A percentile compares a stretch with the other conserved stretches of the same genome.
Conservation (phyloP, 1,140 invertebrate genomes). For the Brachionus sp. region DNA sequence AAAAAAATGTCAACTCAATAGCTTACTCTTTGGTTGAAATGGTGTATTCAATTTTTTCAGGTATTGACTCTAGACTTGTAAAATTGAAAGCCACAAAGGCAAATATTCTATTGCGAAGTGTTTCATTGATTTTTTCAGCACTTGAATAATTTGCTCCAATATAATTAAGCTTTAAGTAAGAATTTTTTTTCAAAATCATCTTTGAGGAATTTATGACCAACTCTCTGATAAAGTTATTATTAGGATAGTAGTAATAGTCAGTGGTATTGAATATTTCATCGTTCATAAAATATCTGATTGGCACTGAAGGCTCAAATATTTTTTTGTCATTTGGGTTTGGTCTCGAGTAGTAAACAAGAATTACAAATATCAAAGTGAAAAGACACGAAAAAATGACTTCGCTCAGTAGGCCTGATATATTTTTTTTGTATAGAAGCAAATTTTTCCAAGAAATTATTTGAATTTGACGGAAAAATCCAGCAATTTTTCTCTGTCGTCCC, state of each 20-base stretch:
- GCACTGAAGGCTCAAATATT: not conserved
- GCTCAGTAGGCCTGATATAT: not conserved
- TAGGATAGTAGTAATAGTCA: conserved; percentile 21
- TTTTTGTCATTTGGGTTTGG: not conserved
- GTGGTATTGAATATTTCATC: not conserved
- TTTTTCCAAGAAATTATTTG: conserved; percentile 44
- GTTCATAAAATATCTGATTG: not conserved
- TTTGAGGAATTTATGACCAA: not conserved
- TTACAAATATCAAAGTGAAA: not conserved
- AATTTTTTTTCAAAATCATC: not conserved
- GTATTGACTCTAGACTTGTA: conserved; percentile 14
- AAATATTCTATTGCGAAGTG: conserved; percentile 1
- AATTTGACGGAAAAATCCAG: conserved; percentile 34
- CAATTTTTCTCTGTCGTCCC: not conserved
- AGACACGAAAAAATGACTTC: conserved; percentile 33
- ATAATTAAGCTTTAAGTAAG: not conserved
- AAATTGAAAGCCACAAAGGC: conserved; percentile 26
- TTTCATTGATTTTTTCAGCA: conserved; percentile 8
- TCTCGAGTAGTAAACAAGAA: conserved; percentile 20
- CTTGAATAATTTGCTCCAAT: not conserved
- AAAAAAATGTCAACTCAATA: not conserved
- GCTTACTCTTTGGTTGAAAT: conserved; percentile 20
- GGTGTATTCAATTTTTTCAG: not conserved
- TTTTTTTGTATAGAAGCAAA: conserved; percentile 13
- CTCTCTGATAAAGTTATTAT: not conserved